A percentile compares a stretch with the other conserved stretches of the same genome.
These are phyloP conservation scores for Cervus canadensis DNA, from an alignment of 2,113 vertebrate species.

Conservation along the genomic window DNA sequence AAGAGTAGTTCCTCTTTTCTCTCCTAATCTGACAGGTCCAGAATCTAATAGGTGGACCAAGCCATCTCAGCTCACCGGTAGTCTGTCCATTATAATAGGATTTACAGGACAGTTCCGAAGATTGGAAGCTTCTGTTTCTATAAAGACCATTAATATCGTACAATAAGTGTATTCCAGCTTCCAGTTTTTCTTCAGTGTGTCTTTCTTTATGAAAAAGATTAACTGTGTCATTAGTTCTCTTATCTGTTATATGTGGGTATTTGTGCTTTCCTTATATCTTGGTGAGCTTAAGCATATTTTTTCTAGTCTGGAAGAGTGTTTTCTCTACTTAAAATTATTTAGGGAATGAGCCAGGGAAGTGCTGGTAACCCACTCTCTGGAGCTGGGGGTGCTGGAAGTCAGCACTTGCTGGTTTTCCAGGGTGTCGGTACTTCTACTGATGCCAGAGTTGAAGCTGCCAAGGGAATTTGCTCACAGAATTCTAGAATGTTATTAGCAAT, in stretches of 20 bases:
- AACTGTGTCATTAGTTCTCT: not conserved
- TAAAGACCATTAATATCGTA: not conserved
- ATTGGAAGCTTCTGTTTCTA: not conserved
- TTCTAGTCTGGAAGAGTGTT: not conserved
- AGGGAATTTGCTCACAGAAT: not conserved
- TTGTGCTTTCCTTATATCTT: not conserved
- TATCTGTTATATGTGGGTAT: not conserved
- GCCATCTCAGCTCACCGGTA: not conserved
- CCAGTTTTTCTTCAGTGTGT: not conserved
- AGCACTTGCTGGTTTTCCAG: not conserved
- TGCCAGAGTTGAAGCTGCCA: not conserved
- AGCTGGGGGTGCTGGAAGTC: not conserved
- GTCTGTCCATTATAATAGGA: not conserved
- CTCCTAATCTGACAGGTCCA: not conserved
- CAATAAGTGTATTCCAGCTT: not conserved
- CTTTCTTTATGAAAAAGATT: not conserved
- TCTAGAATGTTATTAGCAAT: not conserved
- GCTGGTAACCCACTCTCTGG: not conserved
- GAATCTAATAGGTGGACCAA: not conserved
- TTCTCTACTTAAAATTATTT: not conserved
- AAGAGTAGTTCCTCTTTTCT: not conserved
- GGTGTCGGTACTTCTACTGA: not conserved
- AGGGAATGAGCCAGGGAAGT: not conserved
- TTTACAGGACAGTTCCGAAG: not conserved
- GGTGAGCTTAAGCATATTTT: not conserved